These are phyloP conservation scores for Scyliorhinus canicula DNA, from an alignment of 2,797 vertebrate species.

Conservation along the genomic window DNA sequence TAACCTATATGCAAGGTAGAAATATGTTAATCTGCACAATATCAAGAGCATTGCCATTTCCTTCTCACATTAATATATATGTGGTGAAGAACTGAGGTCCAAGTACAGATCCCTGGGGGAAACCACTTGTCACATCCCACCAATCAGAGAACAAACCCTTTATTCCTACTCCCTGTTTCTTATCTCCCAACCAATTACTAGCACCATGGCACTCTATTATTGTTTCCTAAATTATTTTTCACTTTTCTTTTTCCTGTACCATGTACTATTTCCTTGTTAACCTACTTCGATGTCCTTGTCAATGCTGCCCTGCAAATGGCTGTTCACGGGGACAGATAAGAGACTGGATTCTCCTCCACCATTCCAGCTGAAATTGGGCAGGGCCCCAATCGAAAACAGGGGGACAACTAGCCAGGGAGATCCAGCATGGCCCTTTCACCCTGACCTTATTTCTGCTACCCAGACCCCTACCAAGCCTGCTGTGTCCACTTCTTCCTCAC, in stretches of 20 bases:
- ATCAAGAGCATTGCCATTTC: constrained; percentile 18
- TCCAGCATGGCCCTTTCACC: neutral
- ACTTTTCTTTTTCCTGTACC: neutral
- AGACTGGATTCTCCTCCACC: neutral
- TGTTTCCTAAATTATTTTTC: constrained; percentile 5
- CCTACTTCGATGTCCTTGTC: neutral
- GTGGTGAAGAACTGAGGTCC: neutral
- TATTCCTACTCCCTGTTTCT: neutral
- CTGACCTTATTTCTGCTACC: neutral
- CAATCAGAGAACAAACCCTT: neutral
- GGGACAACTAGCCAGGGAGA: neutral
- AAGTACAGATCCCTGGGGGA: neutral
- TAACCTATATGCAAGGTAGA: constrained; percentile 13
- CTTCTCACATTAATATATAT: constrained; percentile 3
- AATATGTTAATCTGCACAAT: neutral
- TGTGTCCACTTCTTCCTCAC: neutral
- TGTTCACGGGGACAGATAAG: neutral
- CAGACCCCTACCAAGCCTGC: too few relatives aligned
- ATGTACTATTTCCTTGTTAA: neutral
- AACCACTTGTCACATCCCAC: neutral
- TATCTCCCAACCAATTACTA: neutral
- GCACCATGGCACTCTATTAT: neutral
- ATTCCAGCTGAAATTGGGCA: neutral
- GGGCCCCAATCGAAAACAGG: neutral
- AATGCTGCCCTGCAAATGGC: neutral